Evolutionary conservation across 1,140 invertebrate genomes (phyloP).

Genomic region (Caenorhabditis tropicalis): DNA sequence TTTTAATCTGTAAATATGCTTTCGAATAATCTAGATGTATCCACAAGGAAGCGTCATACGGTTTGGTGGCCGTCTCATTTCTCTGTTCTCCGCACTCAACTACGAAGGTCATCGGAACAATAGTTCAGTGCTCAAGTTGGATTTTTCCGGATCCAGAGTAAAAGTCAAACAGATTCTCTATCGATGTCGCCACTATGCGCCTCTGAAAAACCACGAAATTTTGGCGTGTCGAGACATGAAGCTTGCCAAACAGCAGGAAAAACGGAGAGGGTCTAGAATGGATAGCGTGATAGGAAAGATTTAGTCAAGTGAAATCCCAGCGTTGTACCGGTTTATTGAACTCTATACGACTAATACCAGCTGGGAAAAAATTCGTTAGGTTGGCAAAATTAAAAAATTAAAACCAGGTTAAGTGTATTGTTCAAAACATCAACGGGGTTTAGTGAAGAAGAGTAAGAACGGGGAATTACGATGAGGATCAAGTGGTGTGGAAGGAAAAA

Average conservation of each 20-base stretch:
- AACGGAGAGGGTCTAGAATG: neutral
- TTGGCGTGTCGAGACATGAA: neutral
- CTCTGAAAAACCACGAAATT: neutral
- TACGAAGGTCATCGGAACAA: constrained; percentile 55
- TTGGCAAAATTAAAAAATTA: too few species aligned
- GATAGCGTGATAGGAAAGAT: neutral
- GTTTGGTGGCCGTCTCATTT: constrained; percentile 56
- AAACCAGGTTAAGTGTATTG: too few species aligned
- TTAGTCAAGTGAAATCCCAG: too few species aligned
- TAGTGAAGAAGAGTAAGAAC: too few species aligned
- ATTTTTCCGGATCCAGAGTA: neutral
- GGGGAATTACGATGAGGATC: neutral
- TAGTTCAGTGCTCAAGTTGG: constrained; percentile 41
- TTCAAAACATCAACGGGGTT: too few species aligned
- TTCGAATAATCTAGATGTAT: constrained; percentile 52
- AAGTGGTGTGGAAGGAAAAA: neutral
- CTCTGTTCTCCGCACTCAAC: constrained; percentile 60
- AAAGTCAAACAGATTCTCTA: neutral
- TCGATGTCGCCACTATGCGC: constrained; percentile 3
- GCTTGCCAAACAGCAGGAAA: neutral
- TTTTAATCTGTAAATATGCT: neutral
- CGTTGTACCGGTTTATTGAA: too few species aligned
- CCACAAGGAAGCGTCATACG: constrained; percentile 76
- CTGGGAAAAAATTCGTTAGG: too few species aligned
- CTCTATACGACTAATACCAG: too few species aligned